Conservation (phyloP, 1,140 invertebrate species). For the Trialeurodes vaporariorum region DNA sequence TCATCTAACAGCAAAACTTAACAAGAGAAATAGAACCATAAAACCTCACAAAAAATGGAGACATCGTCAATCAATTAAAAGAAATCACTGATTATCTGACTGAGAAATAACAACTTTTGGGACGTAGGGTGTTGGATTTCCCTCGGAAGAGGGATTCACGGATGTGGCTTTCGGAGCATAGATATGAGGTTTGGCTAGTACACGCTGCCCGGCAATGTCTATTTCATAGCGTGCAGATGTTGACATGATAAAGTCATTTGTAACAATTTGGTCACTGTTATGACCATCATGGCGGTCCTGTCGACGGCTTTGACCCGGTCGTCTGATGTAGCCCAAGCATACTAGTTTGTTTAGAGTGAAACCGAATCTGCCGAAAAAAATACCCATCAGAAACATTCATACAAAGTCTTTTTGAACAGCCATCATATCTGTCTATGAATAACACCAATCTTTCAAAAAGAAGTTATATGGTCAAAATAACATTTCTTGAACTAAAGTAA, state of each 20-base stretch:
- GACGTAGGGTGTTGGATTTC: background rate
- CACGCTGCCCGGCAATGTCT: constrained; percentile 49
- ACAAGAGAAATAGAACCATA: too few relatives aligned
- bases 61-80: too few relatives aligned
- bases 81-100: background rate
- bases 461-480: too few relatives aligned
- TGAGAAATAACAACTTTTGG: background rate
- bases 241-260: constrained; percentile 48
- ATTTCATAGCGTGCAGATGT: constrained; percentile 48
- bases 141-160: background rate
- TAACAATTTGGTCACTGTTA: constrained; percentile 37
- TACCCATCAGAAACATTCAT: constrained; percentile 7
- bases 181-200: constrained; percentile 47
- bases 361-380: constrained; percentile 43
- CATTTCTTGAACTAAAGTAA: too few relatives aligned
- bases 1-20: too few relatives aligned
- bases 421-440: too few relatives aligned
- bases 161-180: constrained; percentile 38
- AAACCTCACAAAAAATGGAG: too few relatives aligned
- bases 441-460: too few relatives aligned
- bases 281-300: background rate
- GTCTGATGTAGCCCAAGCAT: constrained; percentile 50
- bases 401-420: constrained; percentile 5
- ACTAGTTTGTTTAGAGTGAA: constrained; percentile 49
- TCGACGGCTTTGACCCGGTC: constrained; percentile 27